A percentile compares a stretch with the other conserved stretches of the same genome.
Evolutionary conservation across 1,140 invertebrate genomes (phyloP).

Genomic region (Pentalonia nigronervosa): DNA sequence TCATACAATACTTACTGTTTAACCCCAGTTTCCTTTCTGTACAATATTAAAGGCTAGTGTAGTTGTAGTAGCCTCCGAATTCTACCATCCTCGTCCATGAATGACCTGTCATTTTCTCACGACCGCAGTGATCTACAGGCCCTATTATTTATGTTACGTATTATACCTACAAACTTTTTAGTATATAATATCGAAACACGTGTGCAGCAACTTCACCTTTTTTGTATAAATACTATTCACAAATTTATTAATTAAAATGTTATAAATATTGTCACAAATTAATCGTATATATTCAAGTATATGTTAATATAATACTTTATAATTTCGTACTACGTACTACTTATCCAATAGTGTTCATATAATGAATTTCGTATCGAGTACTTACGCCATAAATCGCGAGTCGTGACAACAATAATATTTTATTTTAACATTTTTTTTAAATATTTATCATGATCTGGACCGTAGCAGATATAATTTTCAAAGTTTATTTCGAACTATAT

Average conservation of each 20-base stretch:
- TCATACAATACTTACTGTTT: slow-evolving; percentile 8
- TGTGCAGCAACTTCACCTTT: neutral
- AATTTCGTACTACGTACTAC: neutral
- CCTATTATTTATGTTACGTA: neutral
- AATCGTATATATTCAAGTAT: neutral
- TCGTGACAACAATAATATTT: neutral
- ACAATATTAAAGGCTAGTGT: neutral
- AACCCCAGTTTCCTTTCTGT: neutral
- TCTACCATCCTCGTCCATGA: neutral
- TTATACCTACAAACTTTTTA: neutral
- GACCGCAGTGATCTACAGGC: neutral
- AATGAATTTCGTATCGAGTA: neutral
- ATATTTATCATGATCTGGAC: neutral
- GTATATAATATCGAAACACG: neutral
- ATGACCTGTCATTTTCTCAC: neutral
- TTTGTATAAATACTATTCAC: neutral
- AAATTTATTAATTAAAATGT: neutral
- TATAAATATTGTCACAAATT: neutral
- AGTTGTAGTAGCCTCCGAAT: neutral
- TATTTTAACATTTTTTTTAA: neutral
- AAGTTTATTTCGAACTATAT: neutral
- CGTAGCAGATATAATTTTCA: neutral
- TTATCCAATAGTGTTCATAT: neutral
- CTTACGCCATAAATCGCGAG: neutral
- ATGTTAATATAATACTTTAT: neutral